Evolutionary conservation across 2,888 invertebrate genomes (phyloP).

Genomic region (Pterostichus niger): DNA sequence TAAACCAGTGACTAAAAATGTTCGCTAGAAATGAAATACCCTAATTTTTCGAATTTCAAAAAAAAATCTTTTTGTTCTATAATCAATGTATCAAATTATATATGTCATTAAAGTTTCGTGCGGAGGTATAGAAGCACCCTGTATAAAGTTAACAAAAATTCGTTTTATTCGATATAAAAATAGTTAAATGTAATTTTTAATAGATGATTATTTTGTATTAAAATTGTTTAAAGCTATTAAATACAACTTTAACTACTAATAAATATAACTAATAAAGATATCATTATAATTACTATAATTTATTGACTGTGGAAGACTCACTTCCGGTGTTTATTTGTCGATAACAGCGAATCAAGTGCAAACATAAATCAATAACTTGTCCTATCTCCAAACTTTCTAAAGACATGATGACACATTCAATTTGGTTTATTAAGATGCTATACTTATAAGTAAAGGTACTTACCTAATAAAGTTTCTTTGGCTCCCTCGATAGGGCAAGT

Average conservation of each 20-base stretch:
- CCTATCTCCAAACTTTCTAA: background rate
- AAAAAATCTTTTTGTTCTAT: no score
- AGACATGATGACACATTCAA: background rate
- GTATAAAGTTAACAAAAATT: no score
- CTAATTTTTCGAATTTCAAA: no score
- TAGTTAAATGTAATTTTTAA: background rate
- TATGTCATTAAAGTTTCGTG: no score
- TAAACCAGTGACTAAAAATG: no score
- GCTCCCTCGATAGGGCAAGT: conserved; percentile 84
- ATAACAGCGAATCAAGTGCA: conserved; percentile 1
- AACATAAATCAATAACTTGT: conserved; percentile 7
- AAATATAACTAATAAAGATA: background rate
- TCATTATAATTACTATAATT: background rate
- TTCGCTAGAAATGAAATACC: no score
- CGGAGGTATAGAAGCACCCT: no score
- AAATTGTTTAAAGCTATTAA: conserved; percentile 1
- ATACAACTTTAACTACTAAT: background rate
- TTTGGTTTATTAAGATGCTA: background rate
- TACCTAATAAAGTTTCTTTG: conserved; percentile 88
- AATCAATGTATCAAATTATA: no score
- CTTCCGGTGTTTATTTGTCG: conserved; percentile 19
- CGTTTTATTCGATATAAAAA: no score
- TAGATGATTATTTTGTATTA: background rate
- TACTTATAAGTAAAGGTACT: conserved; percentile 70
- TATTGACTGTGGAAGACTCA: background rate